Evolutionary conservation across 2,797 vertebrate genomes (phyloP).

Genomic region (Rhinophrynus dorsalis): DNA sequence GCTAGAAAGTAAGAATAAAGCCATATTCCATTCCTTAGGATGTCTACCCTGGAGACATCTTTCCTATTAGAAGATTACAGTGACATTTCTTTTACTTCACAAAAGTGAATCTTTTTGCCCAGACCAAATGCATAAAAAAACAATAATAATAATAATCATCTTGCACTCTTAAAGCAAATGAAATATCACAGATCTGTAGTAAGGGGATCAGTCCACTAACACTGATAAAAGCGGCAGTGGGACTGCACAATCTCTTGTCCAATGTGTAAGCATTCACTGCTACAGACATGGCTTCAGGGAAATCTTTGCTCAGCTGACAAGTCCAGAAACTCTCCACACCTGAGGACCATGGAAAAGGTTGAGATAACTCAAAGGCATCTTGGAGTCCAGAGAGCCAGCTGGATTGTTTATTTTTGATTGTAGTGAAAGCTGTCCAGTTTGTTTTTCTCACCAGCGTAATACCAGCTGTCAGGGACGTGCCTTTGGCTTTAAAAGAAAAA

Average conservation of each 20-base stretch:
- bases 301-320: constrained; percentile 78
- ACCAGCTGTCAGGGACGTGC: constrained; percentile 91
- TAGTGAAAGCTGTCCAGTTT: constrained; percentile 76
- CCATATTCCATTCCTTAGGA: constrained; percentile 60
- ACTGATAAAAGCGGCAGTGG: constrained; percentile 68
- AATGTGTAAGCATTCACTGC: constrained; percentile 62
- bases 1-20: constrained; percentile 61
- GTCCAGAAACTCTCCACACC: constrained; percentile 89
- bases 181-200: constrained; percentile 80
- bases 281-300: constrained; percentile 88
- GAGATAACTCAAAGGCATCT: constrained; percentile 92
- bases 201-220: constrained; percentile 76
- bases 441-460: constrained; percentile 68
- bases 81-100: constrained; percentile 59
- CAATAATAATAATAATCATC: constrained; percentile 56
- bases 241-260: constrained; percentile 70
- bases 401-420: constrained; percentile 72
- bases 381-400: constrained; percentile 82
- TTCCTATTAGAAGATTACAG: constrained; percentile 57
- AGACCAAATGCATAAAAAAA: constrained; percentile 66
- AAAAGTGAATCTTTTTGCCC: constrained; percentile 60
- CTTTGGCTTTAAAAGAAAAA: constrained; percentile 82
- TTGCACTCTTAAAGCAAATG: constrained; percentile 68
- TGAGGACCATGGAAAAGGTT: constrained; percentile 91
- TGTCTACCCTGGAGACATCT: constrained; percentile 50